Evolutionary conservation across 2,797 vertebrate genomes (phyloP), one percentile per base, ranked within the genome.

Genomic region (Synaphobranchus kaupii): DNA sequence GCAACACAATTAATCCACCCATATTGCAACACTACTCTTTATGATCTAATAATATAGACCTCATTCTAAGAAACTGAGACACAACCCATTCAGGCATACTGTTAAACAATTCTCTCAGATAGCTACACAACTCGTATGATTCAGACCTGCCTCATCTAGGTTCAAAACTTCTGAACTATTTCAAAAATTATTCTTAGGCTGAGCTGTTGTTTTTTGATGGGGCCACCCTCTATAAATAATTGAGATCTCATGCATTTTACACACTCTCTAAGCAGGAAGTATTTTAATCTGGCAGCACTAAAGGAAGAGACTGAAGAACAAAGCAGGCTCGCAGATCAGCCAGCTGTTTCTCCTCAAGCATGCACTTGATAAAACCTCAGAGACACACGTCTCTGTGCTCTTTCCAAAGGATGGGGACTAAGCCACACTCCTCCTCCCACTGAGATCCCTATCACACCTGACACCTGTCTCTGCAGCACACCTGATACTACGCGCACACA

Each of bases 261-360:
- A 73, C 52, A 63, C 86, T 28, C 60, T 39, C 48, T 48, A 84
- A 87, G 81, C 81, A 34, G 25, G 66, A 83, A 56, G 31, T 44
- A 73, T 87, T 52, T 87, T 52, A 48, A 76, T 31, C 80, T 44
- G 44, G 58, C 47, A 83, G 44, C 58, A 87, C 47, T 50, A 87
- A 48, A 28, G 78, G 48, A 34, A 3, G 44, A 13, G 25, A 52
- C 13, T 12, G 34, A 86, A n/a, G 48, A 83, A 83, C n/a, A 84
- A 60, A 68, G 54, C 50, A 54, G 66, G 39, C 44, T 66, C 9
- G 47, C 71, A 25, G 58, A 81, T 15, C 15, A 20, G 22, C 54
- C 84, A 54, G 73, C 87, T 85, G 83, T 85, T 47, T 68, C 87
- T 80, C 17, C 48, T 66, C 39, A 60, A 81, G 39, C 83, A 60